Evolutionary conservation across 2,888 invertebrate species (phyloP), one percentile per base, ranked within the genome.

Genomic region (Ornithoptera priamus): DNA sequence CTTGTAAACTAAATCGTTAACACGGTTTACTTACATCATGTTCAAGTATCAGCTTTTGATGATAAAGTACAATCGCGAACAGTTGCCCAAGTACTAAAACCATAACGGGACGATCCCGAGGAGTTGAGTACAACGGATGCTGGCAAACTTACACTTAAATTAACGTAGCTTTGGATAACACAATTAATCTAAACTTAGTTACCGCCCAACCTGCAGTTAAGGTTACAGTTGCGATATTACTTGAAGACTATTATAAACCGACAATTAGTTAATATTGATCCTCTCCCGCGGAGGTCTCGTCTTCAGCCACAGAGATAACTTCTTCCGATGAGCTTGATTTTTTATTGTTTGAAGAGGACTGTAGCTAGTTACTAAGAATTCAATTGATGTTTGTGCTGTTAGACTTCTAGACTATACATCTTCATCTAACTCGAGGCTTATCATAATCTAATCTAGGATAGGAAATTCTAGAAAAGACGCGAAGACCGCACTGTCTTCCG

Each of bases 111-210:
- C 12, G 62, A 12, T 62, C 20, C n/a, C 42, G n/a, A 61, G n/a
- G 12, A 62, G 61, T 42, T 62, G 15, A n/a, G 50, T 50, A 8
- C 50, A 61, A 65, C 22, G 66, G 66, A 39, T 53, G 61, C 60
- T 30, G 12, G 53, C 20, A 20, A 67, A 67, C 53, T 63, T 63
- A 53, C 50, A 39, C 61, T 53, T 50, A 67, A 53, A 66, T 66
- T 60, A 60, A 50, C 66, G 66, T 60, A 60, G 20, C 66, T 17
- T 61, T 60, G 60, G 66, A 67, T 67, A 67, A 67, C 66, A 67
- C 60, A 67, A 67, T 67, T 60, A 67, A 67, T 67, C 53, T 61
- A 60, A 67, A 67, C 66, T 67, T 61, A 53, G 36, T 53, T 50
- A n/a, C 36, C 61, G 66, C 60, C 30, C 61, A 53, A 67, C 59